Conservation (phyloP, 2,113 vertebrate species). For the Colius striatus region DNA sequence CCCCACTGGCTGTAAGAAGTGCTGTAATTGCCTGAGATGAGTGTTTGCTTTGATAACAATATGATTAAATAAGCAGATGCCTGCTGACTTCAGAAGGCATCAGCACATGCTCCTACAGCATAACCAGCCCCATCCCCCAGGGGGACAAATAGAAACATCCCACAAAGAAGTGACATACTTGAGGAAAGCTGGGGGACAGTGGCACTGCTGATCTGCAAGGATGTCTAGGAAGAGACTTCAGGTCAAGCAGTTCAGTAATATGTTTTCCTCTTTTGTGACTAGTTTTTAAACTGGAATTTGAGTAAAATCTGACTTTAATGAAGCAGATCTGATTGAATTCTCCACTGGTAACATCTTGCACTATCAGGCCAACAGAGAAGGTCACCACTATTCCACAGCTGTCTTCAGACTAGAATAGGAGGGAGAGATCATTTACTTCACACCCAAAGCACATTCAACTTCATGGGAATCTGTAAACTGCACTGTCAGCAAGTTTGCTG, state of each 20-base stretch:
- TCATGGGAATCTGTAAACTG: neutral
- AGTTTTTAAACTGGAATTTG: neutral
- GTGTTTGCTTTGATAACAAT: neutral
- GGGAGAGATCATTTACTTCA: neutral
- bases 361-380: neutral
- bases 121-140: neutral
- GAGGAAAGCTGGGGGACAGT: neutral
- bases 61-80: conserved; percentile 33
- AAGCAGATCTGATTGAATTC: neutral
- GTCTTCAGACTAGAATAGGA: neutral
- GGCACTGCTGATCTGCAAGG: neutral
- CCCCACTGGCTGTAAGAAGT: neutral
- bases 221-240: neutral
- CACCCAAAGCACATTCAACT: neutral
- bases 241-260: neutral
- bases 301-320: neutral
- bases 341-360: rapidly evolving
- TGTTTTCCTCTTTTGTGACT: neutral
- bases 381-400: neutral
- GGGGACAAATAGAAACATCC: neutral
- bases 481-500: too few species aligned
- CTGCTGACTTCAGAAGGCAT: neutral
- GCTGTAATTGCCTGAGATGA: neutral
- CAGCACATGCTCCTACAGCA: neutral
- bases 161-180: neutral